phyloP scores from a whole-genome alignment of 2,888 invertebrate genomes.

The Spodoptera exigua region DNA sequence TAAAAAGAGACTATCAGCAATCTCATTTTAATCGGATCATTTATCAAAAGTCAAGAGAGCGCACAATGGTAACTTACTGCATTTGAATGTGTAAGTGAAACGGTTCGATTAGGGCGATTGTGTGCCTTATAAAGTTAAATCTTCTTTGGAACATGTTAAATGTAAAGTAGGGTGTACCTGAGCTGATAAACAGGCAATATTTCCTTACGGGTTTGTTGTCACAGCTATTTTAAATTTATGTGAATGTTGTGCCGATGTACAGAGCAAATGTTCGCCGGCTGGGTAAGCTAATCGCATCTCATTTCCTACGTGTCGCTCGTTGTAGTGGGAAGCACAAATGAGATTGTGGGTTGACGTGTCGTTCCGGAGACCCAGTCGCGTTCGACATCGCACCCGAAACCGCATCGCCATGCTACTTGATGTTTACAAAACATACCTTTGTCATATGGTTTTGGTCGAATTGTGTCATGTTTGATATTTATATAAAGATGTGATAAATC shows the following conservation, averaged over 20 bases:
- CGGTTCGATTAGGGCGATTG: slow-evolving; percentile 53
- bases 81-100: slow-evolving; percentile 53
- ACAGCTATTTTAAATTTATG: slow-evolving; percentile 59
- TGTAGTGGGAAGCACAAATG: slow-evolving; percentile 80
- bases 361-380: slow-evolving; percentile 74
- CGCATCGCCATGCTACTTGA: slow-evolving; percentile 54
- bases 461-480: slow-evolving; percentile 9
- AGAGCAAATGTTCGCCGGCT: slow-evolving; percentile 64
- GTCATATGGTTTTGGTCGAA: slow-evolving; percentile 28
- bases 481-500: no score
- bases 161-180: slow-evolving; percentile 43
- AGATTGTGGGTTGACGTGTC: slow-evolving; percentile 80
- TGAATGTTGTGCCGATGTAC: slow-evolving; percentile 57
- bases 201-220: slow-evolving; percentile 53
- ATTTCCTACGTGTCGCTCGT: slow-evolving; percentile 81
- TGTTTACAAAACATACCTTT: slow-evolving; percentile 57
- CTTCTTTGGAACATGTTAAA: slow-evolving; percentile 50
- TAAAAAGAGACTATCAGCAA: slow-evolving; percentile 54
- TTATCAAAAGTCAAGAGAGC: slow-evolving; percentile 58
- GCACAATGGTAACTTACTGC: slow-evolving; percentile 57
- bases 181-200: slow-evolving; percentile 56
- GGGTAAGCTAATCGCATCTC: slow-evolving; percentile 81
- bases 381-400: slow-evolving; percentile 69
- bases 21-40: slow-evolving; percentile 61
- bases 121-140: slow-evolving; percentile 52